Evolutionary conservation across 2,797 vertebrate species (phyloP), one percentile per base, ranked within the genome.

Genomic region (Miichthys miiuy): DNA sequence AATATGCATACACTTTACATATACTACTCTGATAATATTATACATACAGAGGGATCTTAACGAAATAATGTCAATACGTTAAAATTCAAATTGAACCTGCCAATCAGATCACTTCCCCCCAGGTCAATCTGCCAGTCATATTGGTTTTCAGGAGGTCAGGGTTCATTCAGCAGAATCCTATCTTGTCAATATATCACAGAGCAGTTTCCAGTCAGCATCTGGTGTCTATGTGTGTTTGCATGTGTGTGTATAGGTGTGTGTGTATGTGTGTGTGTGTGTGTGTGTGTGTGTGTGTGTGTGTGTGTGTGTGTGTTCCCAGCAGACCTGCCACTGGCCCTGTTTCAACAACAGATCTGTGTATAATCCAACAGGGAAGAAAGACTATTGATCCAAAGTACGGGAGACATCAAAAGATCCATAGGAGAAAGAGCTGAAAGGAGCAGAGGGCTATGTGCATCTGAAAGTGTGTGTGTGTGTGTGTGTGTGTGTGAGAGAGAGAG

Each of bases 381-480:
- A 87, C 63, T 87, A 92, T 93, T 89, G 90, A 92, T 93, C 81
- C 68, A 21, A 76, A 80, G 79, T 78, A 77, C 41, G n/a, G 80
- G 69, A 84, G 86, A 90, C 90, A 89, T 91, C 86, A 90, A 88
- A 91, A 85, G 80, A 91, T 90, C 91, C 80, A 91, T 89, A 88
- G 52, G 81, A 85, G 80, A 83, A 72, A 64, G 82, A 90, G 83
- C 72, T 71, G 72, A 75, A 67, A 48, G 81, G 64, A 80, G 68
- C 76, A 75, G 61, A 68, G 74, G 71, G 44, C 76, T 64, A 21
- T 38, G 34, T 2, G 34, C 34, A 34, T 34, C 34, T 38, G 34
- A 38, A 44, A 58, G 25, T 46, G 52, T 63, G 67, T 64, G 54
- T 12, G 58, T 75, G 20, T 69, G 47, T 17, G 70, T 67, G 63